Base-by-base conservation (phyloP, 1,140 invertebrate species). In the Tetranychus cinnabarinus region DNA sequence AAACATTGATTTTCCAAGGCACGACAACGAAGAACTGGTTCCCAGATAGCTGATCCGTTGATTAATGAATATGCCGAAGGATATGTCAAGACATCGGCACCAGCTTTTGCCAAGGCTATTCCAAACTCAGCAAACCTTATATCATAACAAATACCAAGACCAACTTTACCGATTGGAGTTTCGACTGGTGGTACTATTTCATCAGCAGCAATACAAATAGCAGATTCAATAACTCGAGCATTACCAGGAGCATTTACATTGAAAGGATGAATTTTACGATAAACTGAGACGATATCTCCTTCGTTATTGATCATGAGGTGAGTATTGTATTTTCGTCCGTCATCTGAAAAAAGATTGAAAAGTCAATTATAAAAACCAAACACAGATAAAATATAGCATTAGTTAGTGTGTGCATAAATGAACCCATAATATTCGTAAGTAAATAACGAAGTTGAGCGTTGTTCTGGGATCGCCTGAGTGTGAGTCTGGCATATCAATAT, bases 31-130 rank as follows among this genome's bases (percentile, higher is more conserved):
- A 80, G 67, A 35, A 80, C 67, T 39, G 72, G 66, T 73, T 97
- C 86, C 93, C 93, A 98, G 75, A 98, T 95, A 3, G 86, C 86
- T 65, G 80, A 76, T 0, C 95, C 93, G 1, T 93, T 98, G 34
- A 80, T 76, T 59, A 83, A 80, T 2, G 91, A 96, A 71, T 98
- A 98, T 1, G 92, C 91, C 12, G 91, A 91, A 8, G 93, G 93
- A 73, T 80, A 98, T 0, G 91, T 88, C 1, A 98, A 70, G 61
- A 97, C 80, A 55, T 93, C 76, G 0, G 91, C 88, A 33, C 88
- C 88, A 65, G 80, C 70, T 69, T 83, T 80, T 12, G 81, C 75
- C 54, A 91, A 71, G 39, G 80, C 71, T 1, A 82, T 72, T 23
- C 84, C 81, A 48, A 93, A 71, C 72, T 97, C 91, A 0, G 90